Conservation (phyloP, 2,113 vertebrate species). For the Corynorhinus townsendii region DNA sequence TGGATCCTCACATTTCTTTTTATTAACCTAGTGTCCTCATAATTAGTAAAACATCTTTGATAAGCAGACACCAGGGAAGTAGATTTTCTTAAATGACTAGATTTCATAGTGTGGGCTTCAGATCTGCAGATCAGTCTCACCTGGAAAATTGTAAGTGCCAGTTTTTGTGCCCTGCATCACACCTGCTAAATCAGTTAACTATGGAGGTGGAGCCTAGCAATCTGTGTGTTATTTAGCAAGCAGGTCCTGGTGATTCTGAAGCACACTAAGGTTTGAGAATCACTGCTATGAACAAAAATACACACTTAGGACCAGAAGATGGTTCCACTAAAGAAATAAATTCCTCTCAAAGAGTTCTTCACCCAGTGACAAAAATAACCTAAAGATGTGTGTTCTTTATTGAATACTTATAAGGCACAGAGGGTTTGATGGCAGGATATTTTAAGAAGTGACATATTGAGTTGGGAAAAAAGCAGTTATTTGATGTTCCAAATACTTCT, state of each 20-base stretch:
- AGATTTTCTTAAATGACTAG: neutral
- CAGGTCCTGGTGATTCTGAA: too few species aligned
- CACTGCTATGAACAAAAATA: neutral
- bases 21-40: neutral
- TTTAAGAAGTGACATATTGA: neutral
- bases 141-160: neutral
- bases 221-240: neutral
- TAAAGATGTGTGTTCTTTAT: neutral
- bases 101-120: neutral
- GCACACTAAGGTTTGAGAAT: neutral
- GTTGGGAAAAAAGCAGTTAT: neutral
- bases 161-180: fast-evolving
- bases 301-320: neutral
- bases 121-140: neutral
- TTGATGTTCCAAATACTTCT: neutral
- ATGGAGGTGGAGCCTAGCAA: neutral
- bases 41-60: neutral
- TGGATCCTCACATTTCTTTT: neutral
- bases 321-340: neutral
- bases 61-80: neutral
- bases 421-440: neutral
- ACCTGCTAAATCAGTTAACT: neutral
- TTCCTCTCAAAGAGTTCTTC: neutral
- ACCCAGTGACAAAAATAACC: neutral
- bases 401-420: neutral